phyloP scores from a whole-genome alignment of 2,797 vertebrate species.

The Eulemur albifrons region DNA sequence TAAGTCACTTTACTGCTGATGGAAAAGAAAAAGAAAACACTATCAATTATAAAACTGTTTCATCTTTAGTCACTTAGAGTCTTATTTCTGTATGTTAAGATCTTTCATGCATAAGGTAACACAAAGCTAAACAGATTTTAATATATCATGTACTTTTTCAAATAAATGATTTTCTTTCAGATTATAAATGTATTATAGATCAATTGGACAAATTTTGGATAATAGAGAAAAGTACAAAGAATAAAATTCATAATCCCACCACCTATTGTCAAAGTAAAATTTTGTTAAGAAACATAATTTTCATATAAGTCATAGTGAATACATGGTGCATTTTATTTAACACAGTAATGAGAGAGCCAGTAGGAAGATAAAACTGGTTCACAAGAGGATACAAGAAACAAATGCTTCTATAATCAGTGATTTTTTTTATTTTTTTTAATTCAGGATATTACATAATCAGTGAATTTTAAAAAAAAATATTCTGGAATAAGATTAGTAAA shows the following conservation, averaged over 20 bases:
- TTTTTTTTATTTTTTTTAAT: neutral
- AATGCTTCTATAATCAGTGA: neutral
- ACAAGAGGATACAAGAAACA: neutral
- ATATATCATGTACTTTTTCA: neutral
- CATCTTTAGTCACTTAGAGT: neutral
- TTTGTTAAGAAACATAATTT: slow-evolving; percentile 39
- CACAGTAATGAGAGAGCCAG: neutral
- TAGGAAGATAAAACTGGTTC: neutral
- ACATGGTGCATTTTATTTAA: neutral
- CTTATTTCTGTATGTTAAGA: neutral
- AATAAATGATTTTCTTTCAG: neutral
- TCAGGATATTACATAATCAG: neutral
- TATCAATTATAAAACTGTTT: neutral
- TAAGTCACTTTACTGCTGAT: neutral
- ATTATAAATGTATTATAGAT: neutral
- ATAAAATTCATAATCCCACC: neutral
- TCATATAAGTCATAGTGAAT: neutral
- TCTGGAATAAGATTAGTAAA: neutral
- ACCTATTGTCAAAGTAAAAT: neutral
- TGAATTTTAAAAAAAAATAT: neutral
- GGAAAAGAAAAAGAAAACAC: neutral
- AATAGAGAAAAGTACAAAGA: neutral
- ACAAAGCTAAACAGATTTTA: slow-evolving; percentile 18
- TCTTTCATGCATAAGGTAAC: neutral
- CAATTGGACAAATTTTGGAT: neutral